Evolutionary conservation across 2,888 invertebrate species (phyloP).

Genomic region (Dryomyza anilis): DNA sequence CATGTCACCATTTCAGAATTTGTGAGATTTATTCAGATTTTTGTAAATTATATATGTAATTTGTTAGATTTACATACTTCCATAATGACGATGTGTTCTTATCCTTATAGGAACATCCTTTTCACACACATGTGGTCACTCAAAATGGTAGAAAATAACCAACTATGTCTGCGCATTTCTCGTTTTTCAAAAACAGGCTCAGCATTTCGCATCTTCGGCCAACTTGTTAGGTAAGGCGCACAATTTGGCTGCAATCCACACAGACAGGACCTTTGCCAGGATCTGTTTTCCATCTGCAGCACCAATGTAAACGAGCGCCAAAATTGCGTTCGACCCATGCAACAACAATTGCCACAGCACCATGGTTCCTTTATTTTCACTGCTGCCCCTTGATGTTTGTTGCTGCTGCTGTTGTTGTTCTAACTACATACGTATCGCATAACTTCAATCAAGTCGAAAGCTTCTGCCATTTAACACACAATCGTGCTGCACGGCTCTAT

Average conservation of each 20-base stretch:
- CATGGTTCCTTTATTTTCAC: no score
- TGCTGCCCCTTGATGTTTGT: no score
- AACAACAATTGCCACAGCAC: neutral
- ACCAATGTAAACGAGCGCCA: neutral
- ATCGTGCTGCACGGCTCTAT: neutral
- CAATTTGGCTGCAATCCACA: no score
- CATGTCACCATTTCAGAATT: no score
- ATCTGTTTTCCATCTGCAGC: conserved; percentile 12
- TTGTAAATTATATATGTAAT: no score
- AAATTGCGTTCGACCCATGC: conserved; percentile 10
- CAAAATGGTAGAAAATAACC: no score
- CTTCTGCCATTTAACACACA: conserved; percentile 17
- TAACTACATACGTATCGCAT: conserved; percentile 10
- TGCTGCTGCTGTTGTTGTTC: neutral
- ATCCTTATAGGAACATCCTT: no score
- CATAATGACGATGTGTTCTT: no score
- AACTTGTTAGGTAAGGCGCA: conserved; percentile 9
- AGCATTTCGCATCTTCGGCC: conserved; percentile 7
- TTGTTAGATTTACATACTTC: no score
- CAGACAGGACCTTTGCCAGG: neutral
- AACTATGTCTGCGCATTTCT: no score
- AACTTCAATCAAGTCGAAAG: conserved; percentile 24
- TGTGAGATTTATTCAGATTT: no score
- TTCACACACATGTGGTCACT: no score
- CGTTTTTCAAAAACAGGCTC: conserved; percentile 23